Conservation (phyloP, 2,113 vertebrate genomes). For the Cricetomys ansorgei region DNA sequence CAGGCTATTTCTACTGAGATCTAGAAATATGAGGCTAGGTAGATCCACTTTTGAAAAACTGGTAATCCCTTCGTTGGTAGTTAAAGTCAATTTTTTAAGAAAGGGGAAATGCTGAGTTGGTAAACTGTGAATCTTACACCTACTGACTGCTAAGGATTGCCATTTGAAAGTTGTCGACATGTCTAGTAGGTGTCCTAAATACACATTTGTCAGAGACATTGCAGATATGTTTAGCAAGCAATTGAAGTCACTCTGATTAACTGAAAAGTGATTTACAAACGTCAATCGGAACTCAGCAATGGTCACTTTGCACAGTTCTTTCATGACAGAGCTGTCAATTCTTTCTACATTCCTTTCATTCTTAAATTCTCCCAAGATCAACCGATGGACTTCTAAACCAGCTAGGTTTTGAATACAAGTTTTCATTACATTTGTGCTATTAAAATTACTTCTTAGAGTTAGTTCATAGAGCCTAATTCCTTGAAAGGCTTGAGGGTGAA, state of each 20-base stretch:
- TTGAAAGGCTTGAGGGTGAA: slow-evolving; percentile 84
- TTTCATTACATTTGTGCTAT: slow-evolving; percentile 71
- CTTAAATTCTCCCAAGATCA: slow-evolving; percentile 85
- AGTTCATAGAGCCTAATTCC: slow-evolving; percentile 82
- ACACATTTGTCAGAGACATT: slow-evolving; percentile 73
- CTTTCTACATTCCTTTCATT: neutral
- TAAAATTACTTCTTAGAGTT: slow-evolving; percentile 85
- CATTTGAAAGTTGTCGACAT: slow-evolving; percentile 73
- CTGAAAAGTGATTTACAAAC: fast-evolving
- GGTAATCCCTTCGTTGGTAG: neutral
- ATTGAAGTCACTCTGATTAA: slow-evolving; percentile 31
- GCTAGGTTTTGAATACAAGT: slow-evolving; percentile 82
- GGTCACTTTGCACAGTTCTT: slow-evolving; percentile 84
- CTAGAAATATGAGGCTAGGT: slow-evolving; percentile 80
- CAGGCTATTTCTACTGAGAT: slow-evolving; percentile 86
- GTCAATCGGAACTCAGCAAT: slow-evolving; percentile 85
- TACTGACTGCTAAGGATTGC: slow-evolving; percentile 78
- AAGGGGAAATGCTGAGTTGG: neutral
- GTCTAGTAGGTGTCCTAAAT: fast-evolving
- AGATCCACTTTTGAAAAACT: slow-evolving; percentile 48
- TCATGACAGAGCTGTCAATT: slow-evolving; percentile 62
- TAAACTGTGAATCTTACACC: slow-evolving; percentile 54
- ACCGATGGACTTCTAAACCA: slow-evolving; percentile 82
- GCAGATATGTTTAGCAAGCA: slow-evolving; percentile 85
- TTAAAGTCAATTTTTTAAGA: slow-evolving; percentile 85